Conservation (phyloP, 2,797 vertebrate genomes). For the Falco biarmicus region DNA sequence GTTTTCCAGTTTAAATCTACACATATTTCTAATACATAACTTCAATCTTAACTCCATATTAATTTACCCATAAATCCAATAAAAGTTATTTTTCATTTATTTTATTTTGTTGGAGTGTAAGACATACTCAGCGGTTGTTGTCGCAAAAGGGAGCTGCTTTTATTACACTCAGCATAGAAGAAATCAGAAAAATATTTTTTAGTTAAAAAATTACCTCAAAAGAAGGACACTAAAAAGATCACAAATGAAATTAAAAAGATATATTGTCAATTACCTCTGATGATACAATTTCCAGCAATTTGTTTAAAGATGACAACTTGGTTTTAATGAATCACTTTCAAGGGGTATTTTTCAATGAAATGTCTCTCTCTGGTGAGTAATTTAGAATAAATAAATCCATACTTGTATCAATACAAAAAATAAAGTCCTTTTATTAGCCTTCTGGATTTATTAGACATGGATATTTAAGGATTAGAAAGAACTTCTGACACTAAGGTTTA, state of each 20-base stretch:
- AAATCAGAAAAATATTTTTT: neutral
- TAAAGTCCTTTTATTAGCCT: slow-evolving; percentile 74
- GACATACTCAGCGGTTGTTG: neutral
- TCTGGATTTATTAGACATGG: slow-evolving; percentile 79
- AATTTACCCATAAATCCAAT: neutral
- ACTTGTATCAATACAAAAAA: slow-evolving; percentile 78
- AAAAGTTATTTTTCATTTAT: neutral
- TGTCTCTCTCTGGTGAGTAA: slow-evolving; percentile 78
- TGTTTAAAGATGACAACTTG: slow-evolving; percentile 68
- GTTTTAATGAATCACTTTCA: slow-evolving; percentile 71
- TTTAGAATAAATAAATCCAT: slow-evolving; percentile 87
- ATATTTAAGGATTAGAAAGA: slow-evolving; percentile 82
- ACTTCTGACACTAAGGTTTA: slow-evolving; percentile 82
- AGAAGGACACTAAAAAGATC: neutral
- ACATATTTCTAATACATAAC: neutral
- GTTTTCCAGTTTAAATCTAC: neutral
- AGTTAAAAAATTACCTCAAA: neutral
- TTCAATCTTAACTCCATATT: neutral
- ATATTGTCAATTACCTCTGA: slow-evolving; percentile 61
- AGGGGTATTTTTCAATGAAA: slow-evolving; percentile 79
- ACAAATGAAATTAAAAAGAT: slow-evolving; percentile 28
- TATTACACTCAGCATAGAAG: neutral
- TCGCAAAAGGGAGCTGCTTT: neutral
- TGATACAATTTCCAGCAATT: slow-evolving; percentile 49
- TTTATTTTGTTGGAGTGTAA: neutral